These are phyloP conservation scores for Pseudococcus viburni DNA, from an alignment of 2,888 invertebrate species.

Conservation along the genomic window DNA sequence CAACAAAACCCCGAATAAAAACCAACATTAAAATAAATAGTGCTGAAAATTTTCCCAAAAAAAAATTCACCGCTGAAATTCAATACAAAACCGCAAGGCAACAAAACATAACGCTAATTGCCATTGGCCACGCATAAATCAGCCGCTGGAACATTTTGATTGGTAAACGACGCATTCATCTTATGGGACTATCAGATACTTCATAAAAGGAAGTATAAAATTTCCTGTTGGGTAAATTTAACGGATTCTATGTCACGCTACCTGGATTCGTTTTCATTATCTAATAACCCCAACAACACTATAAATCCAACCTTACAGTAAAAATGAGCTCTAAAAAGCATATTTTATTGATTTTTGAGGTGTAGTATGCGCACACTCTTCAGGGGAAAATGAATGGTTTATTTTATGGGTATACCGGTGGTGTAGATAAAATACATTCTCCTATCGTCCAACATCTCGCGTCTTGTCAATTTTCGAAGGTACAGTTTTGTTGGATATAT, in stretches of 20 bases:
- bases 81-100: background rate
- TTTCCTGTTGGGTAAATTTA: slow-evolving; percentile 31
- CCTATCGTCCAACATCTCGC: slow-evolving; percentile 58
- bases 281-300: slow-evolving; percentile 69
- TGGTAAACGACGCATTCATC: slow-evolving; percentile 11
- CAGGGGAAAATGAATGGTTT: slow-evolving; percentile 46
- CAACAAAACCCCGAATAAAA: too few species aligned
- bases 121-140: background rate
- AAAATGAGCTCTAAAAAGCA: slow-evolving; percentile 60
- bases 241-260: slow-evolving; percentile 26
- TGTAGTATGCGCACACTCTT: slow-evolving; percentile 60
- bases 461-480: slow-evolving; percentile 42
- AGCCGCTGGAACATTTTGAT: background rate
- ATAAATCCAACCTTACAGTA: slow-evolving; percentile 53
- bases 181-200: background rate
- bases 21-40: too few species aligned
- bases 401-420: slow-evolving; percentile 50
- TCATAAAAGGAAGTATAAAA: slow-evolving; percentile 37
- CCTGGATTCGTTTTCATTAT: slow-evolving; percentile 74
- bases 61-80: background rate
- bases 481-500: slow-evolving; percentile 51
- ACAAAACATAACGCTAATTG: background rate
- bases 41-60: background rate
- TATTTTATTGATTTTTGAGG: slow-evolving; percentile 63
- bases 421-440: slow-evolving; percentile 57